Percentiles rank a stretch among this genome's conserved stretches.
Conservation (phyloP, 1,140 invertebrate genomes). For the Papilio xuthus region DNA sequence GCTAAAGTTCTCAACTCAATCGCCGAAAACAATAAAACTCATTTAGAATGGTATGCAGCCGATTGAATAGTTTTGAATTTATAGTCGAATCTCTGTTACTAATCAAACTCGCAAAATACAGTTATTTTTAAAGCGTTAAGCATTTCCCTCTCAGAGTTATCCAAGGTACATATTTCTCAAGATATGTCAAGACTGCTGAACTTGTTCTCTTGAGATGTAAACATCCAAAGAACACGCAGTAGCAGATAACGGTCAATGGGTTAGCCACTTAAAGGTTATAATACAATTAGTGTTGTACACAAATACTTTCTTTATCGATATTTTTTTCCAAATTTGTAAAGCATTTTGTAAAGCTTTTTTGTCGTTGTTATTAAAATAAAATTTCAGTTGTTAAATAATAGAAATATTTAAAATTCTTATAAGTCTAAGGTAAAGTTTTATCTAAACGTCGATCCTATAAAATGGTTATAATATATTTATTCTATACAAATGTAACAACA, state of each 20-base stretch:
- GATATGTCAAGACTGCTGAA: constrained; percentile 25
- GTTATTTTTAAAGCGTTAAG: background rate
- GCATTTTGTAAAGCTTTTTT: too few relatives aligned
- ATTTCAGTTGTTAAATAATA: background rate
- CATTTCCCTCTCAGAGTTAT: background rate
- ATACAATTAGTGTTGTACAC: constrained; percentile 47
- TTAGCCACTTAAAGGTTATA: constrained; percentile 61
- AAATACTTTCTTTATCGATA: background rate
- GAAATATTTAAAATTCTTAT: too few relatives aligned
- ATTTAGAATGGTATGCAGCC: too few relatives aligned
- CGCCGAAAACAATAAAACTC: too few relatives aligned
- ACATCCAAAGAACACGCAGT: constrained; percentile 59
- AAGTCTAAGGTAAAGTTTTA: too few relatives aligned
- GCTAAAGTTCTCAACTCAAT: too few relatives aligned
- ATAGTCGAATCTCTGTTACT: too few relatives aligned
- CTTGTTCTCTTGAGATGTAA: constrained; percentile 59
- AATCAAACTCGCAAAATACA: background rate
- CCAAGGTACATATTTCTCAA: constrained; percentile 14
- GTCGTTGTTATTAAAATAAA: background rate
- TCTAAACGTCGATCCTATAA: too few relatives aligned
- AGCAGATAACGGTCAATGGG: constrained; percentile 64
- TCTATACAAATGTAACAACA: too few relatives aligned
- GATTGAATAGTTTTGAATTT: too few relatives aligned
- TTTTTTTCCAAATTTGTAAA: background rate
- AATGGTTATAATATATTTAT: too few relatives aligned